Conservation (phyloP, 2,797 vertebrate genomes). For the Halcyon badia region DNA sequence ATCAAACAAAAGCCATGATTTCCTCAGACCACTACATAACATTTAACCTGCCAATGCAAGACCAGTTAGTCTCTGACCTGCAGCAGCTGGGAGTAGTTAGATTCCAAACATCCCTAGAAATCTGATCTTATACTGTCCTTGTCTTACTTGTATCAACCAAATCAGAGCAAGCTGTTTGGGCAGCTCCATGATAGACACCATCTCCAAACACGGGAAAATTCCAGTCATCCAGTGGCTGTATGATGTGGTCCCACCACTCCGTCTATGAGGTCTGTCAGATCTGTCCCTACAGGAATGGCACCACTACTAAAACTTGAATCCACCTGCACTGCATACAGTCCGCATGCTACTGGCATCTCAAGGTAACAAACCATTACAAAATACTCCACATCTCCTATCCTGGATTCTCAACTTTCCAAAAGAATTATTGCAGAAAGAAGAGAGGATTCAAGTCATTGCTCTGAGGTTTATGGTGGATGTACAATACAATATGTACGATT, state of each 20-base stretch:
- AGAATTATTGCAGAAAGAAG: background rate
- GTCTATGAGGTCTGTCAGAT: background rate
- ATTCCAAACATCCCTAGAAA: conserved; percentile 9
- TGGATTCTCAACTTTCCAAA: background rate
- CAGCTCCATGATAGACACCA: background rate
- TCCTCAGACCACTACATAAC: background rate
- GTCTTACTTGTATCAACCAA: background rate
- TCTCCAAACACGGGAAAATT: background rate
- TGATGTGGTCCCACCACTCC: background rate
- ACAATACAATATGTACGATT: accelerated
- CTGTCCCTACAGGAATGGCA: background rate
- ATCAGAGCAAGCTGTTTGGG: background rate
- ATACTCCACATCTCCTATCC: background rate
- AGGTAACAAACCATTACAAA: background rate
- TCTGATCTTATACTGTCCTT: background rate
- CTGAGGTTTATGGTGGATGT: background rate
- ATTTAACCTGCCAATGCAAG: background rate
- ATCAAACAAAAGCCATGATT: conserved; percentile 45
- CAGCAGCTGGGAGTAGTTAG: background rate
- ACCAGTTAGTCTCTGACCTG: background rate
- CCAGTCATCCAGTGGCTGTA: background rate
- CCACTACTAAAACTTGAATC: background rate
- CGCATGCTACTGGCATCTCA: background rate
- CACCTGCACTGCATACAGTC: background rate
- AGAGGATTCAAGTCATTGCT: background rate